Conservation (phyloP, 2,113 vertebrate genomes). For the Erythrocercus mccallii region DNA sequence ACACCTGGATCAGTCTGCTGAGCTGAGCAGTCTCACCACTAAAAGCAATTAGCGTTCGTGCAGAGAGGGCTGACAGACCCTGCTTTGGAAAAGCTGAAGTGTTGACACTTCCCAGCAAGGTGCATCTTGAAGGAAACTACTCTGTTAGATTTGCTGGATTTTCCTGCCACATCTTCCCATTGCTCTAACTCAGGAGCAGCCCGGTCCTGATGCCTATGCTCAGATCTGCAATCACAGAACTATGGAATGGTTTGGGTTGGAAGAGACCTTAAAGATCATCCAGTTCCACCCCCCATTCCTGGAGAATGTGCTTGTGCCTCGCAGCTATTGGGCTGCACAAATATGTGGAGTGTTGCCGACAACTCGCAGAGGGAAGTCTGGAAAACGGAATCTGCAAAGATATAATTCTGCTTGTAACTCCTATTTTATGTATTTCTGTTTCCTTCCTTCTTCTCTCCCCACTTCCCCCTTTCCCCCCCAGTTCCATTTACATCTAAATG, state of each 20-base stretch:
- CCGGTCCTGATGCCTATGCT: fast-evolving
- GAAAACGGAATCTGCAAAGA: background rate
- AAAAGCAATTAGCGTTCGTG: fast-evolving
- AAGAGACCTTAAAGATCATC: background rate
- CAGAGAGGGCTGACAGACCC: background rate
- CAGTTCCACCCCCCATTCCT: background rate
- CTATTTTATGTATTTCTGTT: slow-evolving; percentile 16
- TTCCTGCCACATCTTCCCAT: fast-evolving
- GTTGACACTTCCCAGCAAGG: background rate
- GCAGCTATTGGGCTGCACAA: background rate
- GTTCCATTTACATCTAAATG: slow-evolving; percentile 22
- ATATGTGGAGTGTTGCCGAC: background rate
- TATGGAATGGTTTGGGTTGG: background rate
- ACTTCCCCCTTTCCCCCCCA: background rate
- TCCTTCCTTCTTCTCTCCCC: background rate
- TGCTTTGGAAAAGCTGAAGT: background rate
- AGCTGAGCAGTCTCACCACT: background rate
- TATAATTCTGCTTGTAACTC: background rate
- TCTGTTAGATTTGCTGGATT: background rate
- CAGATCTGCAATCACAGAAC: background rate
- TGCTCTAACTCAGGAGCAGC: background rate
- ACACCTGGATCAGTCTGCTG: background rate
- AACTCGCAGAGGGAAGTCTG: background rate
- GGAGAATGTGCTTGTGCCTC: slow-evolving; percentile 15
- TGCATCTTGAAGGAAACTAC: background rate